Base-by-base conservation (phyloP, 2,113 vertebrate genomes). In the Alligator sinensis region DNA sequence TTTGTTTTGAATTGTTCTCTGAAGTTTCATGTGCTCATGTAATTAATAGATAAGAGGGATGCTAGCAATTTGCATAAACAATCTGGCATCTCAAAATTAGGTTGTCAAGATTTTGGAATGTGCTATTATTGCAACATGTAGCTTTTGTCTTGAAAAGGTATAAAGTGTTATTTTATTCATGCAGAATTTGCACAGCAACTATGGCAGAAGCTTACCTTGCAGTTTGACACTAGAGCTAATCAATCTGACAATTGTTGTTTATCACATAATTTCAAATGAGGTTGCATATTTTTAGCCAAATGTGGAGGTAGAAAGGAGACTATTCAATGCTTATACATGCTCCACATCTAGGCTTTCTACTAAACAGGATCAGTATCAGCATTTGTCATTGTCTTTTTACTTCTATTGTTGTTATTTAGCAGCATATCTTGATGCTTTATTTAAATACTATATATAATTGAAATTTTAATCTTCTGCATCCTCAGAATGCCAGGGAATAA, bases 401-500 rank as follows among this genome's bases (percentile, higher is more conserved):
- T 25, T 76, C 85, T 55, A 62, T 62, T 60, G 60, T 68, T 2
- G 30, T 87, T 84, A 5, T 75, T 91, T 15, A 63, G 38, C n/a
- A n/a, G 25, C 3, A 0, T 24, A 8, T 77, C 63, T 87, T 9
- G 2, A 70, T 55, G 60, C 89, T 93, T 93, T 83, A 13, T 58
- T 72, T 93, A 78, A 34, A 14, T 72, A 77, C 13, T 80, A 66
- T 38, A 62, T n/a, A n/a, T 85, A 86, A 93, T 54, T 34, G 28
- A 77, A 10, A 72, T 88, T 96, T 89, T 84, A 94, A 90, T 89
- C 76, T 95, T 80, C 84, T 83, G 87, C 88, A 86, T 94, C 95
- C 95, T 95, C 66, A 81, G 88, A 91, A 87, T 95, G 84, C 87
- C 79, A 63, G 38, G 77, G 87, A 84, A 94, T 91, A 95, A 93